These are phyloP conservation scores for Mus minutoides DNA, from an alignment of 2,797 vertebrate species.

Conservation along the genomic window DNA sequence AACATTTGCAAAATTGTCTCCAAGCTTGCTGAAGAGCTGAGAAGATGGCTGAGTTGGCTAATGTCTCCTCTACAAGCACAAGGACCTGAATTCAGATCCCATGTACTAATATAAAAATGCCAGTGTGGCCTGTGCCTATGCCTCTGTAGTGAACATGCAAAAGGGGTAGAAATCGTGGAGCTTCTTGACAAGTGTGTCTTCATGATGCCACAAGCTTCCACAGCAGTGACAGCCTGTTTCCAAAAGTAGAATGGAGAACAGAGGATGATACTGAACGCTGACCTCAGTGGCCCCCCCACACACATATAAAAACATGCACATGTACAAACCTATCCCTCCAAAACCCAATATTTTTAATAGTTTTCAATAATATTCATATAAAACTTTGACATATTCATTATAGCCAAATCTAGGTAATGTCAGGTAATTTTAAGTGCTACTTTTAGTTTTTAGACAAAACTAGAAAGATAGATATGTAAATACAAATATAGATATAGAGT, in stretches of 20 bases:
- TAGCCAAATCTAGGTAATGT: not conserved
- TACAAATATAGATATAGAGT: not conserved
- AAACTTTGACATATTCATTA: not conserved
- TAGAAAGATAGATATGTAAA: not conserved
- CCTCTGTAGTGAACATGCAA: too few species aligned
- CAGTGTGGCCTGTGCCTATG: not conserved
- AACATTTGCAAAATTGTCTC: not conserved
- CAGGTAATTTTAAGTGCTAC: not conserved
- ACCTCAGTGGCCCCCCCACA: not conserved
- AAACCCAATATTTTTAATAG: not conserved
- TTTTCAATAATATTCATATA: not conserved
- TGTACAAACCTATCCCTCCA: too few species aligned
- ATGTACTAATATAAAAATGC: not conserved
- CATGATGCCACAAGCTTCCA: not conserved
- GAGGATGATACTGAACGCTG: not conserved
- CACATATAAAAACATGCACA: not conserved
- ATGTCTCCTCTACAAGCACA: not conserved
- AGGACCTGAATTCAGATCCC: not conserved
- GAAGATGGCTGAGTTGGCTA: not conserved
- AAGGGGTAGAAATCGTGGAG: not conserved
- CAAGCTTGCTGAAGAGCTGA: not conserved
- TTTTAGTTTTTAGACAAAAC: not conserved
- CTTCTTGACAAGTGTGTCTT: not conserved
- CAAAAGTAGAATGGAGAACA: not conserved
- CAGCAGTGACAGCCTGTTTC: not conserved